These are phyloP conservation scores for Haemorhous mexicanus DNA, from an alignment of 2,113 vertebrate species.

Conservation along the genomic window DNA sequence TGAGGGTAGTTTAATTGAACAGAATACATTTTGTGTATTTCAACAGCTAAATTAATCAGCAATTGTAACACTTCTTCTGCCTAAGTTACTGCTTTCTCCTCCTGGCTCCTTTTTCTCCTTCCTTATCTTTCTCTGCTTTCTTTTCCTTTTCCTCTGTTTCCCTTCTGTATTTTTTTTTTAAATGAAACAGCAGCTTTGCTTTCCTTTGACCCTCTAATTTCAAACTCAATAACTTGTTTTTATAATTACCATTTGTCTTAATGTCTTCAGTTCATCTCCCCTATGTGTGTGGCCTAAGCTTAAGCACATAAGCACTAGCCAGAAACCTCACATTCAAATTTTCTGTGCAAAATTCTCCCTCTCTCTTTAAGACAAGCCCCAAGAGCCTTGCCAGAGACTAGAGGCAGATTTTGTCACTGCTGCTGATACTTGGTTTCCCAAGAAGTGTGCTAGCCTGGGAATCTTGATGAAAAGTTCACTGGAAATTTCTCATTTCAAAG, in stretches of 20 bases:
- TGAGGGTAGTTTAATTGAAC: neutral
- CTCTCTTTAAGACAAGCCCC: neutral
- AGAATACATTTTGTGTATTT: neutral
- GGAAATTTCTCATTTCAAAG: neutral
- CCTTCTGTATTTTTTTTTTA: neutral
- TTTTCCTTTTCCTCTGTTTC: neutral
- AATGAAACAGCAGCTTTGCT: neutral
- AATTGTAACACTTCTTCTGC: neutral
- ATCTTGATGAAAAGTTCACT: neutral
- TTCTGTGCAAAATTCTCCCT: neutral
- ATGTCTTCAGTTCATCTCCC: neutral
- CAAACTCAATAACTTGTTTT: neutral
- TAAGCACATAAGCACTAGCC: neutral
- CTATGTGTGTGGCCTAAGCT: neutral
- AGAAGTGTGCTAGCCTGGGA: neutral
- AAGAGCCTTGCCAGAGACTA: neutral
- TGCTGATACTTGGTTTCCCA: neutral
- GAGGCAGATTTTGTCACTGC: neutral
- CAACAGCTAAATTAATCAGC: neutral
- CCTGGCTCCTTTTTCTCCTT: neutral
- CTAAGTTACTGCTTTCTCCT: neutral
- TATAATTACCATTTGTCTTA: neutral
- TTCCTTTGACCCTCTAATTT: neutral
- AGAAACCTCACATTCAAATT: neutral
- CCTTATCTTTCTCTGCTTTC: neutral